phyloP scores from a whole-genome alignment of 2,888 invertebrate genomes.

The Orthosia incerta region DNA sequence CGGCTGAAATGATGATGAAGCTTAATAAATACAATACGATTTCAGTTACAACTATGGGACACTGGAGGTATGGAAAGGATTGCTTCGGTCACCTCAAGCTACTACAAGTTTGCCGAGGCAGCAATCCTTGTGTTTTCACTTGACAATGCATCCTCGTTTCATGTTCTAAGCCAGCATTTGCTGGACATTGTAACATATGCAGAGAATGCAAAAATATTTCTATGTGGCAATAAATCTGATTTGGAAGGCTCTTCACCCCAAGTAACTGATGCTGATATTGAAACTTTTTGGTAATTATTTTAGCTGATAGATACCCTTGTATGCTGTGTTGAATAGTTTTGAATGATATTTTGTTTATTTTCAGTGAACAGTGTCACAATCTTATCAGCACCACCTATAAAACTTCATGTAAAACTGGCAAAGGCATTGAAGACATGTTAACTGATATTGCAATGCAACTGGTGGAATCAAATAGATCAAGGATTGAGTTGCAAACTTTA shows the following conservation, averaged over 20 bases:
- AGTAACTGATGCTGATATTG: slow-evolving; percentile 96
- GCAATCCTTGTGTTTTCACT: slow-evolving; percentile 97
- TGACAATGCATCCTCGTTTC: slow-evolving; percentile 97
- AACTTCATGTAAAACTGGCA: slow-evolving; percentile 97
- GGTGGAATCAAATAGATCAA: slow-evolving; percentile 95
- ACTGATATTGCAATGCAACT: slow-evolving; percentile 95
- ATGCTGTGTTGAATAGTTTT: slow-evolving; percentile 4
- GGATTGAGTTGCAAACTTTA: slow-evolving; percentile 95
- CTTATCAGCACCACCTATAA: slow-evolving; percentile 96
- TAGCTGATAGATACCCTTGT: not conserved
- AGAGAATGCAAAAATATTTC: slow-evolving; percentile 98
- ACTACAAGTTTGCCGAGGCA: slow-evolving; percentile 98
- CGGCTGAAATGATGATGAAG: no score
- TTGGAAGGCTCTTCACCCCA: slow-evolving; percentile 94
- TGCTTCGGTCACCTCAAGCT: slow-evolving; percentile 98
- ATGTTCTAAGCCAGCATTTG: slow-evolving; percentile 97
- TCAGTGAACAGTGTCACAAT: slow-evolving; percentile 97
- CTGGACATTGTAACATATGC: slow-evolving; percentile 98
- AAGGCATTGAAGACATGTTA: slow-evolving; percentile 98
- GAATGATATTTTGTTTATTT: slow-evolving; percentile 55
- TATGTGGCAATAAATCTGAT: slow-evolving; percentile 98
- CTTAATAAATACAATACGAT: slow-evolving; percentile 33
- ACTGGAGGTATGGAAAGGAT: slow-evolving; percentile 99
- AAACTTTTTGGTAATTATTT: slow-evolving; percentile 94
- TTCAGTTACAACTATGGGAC: slow-evolving; percentile 98